These are phyloP conservation scores for Zaprionus inermis DNA, from an alignment of 1,140 invertebrate species.

Conservation along the genomic window DNA sequence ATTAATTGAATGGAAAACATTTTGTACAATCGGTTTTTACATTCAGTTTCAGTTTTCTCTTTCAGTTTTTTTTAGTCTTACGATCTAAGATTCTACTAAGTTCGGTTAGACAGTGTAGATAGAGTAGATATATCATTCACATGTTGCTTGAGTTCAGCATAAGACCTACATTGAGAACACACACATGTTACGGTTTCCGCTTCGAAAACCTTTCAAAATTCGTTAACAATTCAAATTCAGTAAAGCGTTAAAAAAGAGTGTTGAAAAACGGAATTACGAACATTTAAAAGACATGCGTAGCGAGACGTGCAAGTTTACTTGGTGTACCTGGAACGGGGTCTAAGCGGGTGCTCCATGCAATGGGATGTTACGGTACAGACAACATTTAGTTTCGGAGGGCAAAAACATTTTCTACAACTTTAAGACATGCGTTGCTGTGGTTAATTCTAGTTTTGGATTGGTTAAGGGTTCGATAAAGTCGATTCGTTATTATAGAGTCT, in stretches of 20 bases:
- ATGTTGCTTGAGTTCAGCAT: conserved; percentile 35
- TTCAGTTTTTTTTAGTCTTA: conserved; percentile 44
- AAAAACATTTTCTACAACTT: not conserved
- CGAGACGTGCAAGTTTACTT: conserved; percentile 22
- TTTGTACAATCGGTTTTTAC: conserved; percentile 66
- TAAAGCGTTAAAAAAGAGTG: conserved; percentile 30
- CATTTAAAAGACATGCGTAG: conserved; percentile 34
- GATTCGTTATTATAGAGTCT: not conserved
- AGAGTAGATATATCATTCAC: conserved; percentile 59
- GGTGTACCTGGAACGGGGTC: not conserved
- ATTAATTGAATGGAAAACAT: conserved; percentile 42
- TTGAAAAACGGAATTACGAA: conserved; percentile 19
- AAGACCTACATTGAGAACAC: conserved; percentile 73
- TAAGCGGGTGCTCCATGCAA: conserved; percentile 17
- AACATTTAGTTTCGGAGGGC: not conserved
- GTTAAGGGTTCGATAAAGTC: conserved; percentile 16
- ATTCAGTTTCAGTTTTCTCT: conserved; percentile 61
- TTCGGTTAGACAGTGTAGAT: conserved; percentile 28
- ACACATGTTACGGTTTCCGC: conserved; percentile 47
- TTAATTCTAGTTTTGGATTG: conserved; percentile 23
- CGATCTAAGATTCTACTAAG: conserved; percentile 59
- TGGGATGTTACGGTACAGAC: not conserved
- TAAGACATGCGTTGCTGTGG: conserved; percentile 17
- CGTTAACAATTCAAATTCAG: conserved; percentile 17
- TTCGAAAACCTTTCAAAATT: conserved; percentile 12